These are phyloP conservation scores for Eunapius fragilis DNA, from an alignment of 37 sponge, comb jelly and placozoan genomes.

Conservation along the genomic window DNA sequence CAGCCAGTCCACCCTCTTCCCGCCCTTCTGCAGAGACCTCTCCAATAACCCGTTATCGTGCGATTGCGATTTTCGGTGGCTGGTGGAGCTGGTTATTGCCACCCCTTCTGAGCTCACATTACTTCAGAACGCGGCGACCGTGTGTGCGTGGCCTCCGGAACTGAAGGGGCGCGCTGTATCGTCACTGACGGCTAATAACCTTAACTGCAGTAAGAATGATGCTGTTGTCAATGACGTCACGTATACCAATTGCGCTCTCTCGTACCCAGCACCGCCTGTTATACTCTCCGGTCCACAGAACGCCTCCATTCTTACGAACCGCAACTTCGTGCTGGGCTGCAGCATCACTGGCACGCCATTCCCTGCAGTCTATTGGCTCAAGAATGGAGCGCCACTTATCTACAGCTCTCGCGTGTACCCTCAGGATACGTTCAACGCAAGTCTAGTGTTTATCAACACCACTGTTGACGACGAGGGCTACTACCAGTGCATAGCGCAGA, in stretches of 20 bases:
- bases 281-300: constrained; percentile 25
- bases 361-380: constrained; percentile 46
- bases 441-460: constrained; percentile 10
- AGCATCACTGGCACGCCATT: constrained; percentile 41
- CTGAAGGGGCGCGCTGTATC: constrained; percentile 8
- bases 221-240: too few relatives aligned
- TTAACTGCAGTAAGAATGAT: not conserved
- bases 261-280: constrained; percentile 26
- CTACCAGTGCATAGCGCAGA: constrained; percentile 43
- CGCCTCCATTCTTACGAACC: constrained; percentile 34
- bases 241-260: too few relatives aligned
- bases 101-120: not conserved
- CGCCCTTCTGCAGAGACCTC: not conserved
- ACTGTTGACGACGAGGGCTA: constrained; percentile 27
- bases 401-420: not conserved
- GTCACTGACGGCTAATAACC: constrained; percentile 11
- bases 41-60: constrained; percentile 49
- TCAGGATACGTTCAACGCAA: constrained; percentile 12
- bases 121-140: not conserved
- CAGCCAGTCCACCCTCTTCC: not conserved
- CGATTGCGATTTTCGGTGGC: constrained; percentile 40
- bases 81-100: not conserved
- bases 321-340: constrained; percentile 17
- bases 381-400: not conserved
- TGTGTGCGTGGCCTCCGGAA: constrained; percentile 23